Percentiles rank a stretch among this genome's conserved stretches.
These are phyloP conservation scores for Philhelius pedissequus DNA, from an alignment of 2,888 invertebrate genomes.

Conservation along the genomic window DNA sequence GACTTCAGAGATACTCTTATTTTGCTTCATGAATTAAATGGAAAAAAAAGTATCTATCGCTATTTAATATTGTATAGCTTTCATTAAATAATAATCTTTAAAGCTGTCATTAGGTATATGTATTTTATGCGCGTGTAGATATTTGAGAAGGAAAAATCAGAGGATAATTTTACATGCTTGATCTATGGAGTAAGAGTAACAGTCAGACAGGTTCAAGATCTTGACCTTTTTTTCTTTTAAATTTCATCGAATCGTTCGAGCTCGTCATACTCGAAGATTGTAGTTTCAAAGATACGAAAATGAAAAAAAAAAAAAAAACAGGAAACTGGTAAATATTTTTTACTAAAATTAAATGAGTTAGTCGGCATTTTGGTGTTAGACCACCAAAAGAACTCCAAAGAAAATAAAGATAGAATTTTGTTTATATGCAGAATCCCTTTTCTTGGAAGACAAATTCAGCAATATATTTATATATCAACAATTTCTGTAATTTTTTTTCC, in stretches of 20 bases:
- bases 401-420: not conserved
- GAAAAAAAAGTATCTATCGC: not conserved
- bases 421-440: too few relatives aligned
- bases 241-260: not conserved
- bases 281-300: not conserved
- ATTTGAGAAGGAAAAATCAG: not conserved
- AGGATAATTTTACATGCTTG: not conserved
- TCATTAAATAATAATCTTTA: slow-evolving; percentile 10
- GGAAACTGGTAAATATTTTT: not conserved
- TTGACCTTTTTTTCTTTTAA: not conserved
- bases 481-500: too few relatives aligned
- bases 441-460: not conserved
- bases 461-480: too few relatives aligned
- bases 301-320: not conserved
- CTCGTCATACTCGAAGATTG: not conserved
- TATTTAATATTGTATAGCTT: not conserved
- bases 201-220: not conserved
- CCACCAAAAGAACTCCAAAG: too few relatives aligned
- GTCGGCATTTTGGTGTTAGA: not conserved
- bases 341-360: not conserved
- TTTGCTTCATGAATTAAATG: not conserved
- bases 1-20: not conserved
- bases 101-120: not conserved
- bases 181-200: not conserved
- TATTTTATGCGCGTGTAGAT: not conserved